Percentiles rank a stretch among this genome's conserved stretches.
These are phyloP conservation scores for Butastur rufipennis DNA, from an alignment of 2,113 vertebrate species.

Conservation along the genomic window DNA sequence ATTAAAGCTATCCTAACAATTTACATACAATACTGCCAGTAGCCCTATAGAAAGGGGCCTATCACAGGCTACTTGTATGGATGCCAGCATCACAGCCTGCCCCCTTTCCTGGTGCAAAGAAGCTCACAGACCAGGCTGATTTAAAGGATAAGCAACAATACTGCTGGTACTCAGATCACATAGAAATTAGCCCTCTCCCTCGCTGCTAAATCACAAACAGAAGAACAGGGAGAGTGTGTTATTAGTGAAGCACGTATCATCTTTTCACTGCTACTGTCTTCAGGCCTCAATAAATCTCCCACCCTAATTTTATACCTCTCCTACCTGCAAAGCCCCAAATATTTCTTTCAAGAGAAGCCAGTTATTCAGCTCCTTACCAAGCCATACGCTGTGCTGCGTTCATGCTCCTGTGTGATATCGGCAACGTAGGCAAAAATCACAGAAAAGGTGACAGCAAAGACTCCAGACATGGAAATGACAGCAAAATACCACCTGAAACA, in stretches of 20 bases:
- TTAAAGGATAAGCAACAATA: background rate
- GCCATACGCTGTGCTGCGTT: slow-evolving; percentile 89
- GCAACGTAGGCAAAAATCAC: slow-evolving; percentile 92
- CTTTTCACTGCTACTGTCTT: background rate
- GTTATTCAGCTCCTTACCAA: slow-evolving; percentile 76
- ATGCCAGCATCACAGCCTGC: background rate
- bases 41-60: background rate
- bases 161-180: background rate
- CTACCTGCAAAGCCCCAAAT: background rate
- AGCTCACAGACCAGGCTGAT: background rate
- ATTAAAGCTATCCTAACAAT: background rate
- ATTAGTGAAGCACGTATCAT: fast-evolving
- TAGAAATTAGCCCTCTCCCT: background rate
- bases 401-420: slow-evolving; percentile 90
- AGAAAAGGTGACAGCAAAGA: slow-evolving; percentile 91
- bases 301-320: background rate
- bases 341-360: background rate
- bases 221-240: background rate
- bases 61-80: background rate
- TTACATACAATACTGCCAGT: fast-evolving
- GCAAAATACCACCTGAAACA: slow-evolving; percentile 91
- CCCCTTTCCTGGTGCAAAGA: background rate
- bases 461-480: slow-evolving; percentile 91
- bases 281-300: background rate
- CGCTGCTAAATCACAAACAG: background rate